Evolutionary conservation across 2,797 vertebrate species (phyloP).

Genomic region (Synaphobranchus kaupii): DNA sequence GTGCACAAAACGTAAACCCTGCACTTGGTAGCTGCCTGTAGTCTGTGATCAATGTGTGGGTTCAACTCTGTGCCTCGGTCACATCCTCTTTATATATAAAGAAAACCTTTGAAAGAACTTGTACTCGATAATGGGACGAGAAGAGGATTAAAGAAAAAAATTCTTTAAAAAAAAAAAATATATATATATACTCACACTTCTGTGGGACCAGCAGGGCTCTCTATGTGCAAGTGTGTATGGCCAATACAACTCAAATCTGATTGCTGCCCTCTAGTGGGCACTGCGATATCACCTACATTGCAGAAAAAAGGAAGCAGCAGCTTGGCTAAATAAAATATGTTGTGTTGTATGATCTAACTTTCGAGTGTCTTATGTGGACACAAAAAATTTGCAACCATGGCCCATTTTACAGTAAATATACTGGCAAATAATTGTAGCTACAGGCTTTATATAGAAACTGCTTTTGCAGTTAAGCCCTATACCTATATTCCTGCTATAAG

Average conservation of each 20-base stretch:
- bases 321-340: background rate
- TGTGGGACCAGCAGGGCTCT: background rate
- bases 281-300: background rate
- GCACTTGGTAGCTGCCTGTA: background rate
- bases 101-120: background rate
- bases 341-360: background rate
- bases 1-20: background rate
- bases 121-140: background rate
- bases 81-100: background rate
- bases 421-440: background rate
- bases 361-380: background rate
- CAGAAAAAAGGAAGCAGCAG: background rate
- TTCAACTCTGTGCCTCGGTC: background rate
- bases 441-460: background rate
- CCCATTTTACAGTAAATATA: background rate
- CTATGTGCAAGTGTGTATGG: background rate
- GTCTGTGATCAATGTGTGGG: background rate
- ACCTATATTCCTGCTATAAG: constrained; percentile 18
- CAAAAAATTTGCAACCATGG: background rate
- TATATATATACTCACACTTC: background rate
- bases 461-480: background rate
- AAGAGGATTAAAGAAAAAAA: background rate
- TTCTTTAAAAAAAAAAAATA: background rate
- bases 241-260: background rate
- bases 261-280: constrained; percentile 10